Evolutionary conservation across 2,113 vertebrate genomes (phyloP), one percentile per base, ranked within the genome.

Genomic region (Hippocampus mohnikei): DNA sequence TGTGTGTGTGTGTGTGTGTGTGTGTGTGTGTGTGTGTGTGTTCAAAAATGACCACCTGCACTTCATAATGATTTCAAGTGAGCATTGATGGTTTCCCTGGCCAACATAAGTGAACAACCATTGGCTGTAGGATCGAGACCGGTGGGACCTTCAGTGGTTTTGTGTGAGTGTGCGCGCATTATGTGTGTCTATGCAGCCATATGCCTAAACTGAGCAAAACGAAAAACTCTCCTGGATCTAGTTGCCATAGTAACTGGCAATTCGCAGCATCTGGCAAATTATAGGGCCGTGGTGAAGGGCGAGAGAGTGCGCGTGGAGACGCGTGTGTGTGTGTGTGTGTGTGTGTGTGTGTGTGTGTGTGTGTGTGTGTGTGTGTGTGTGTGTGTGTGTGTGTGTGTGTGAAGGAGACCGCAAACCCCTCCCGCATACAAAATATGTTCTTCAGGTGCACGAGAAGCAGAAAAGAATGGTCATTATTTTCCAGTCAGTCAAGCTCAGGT

Each of bases 181-280:
- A 25, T n/a, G 69, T 53, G 61, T 48, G 67, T 59, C 56, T 67
- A 69, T 64, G 66, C 80, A 58, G 74, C 76, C 76, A 69, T 18
- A 87, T 82, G 69, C 84, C 87, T 84, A 89, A 88, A 87, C 76
- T 73, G 81, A 82, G 77, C 70, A 80, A 81, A 76, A 78, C 16
- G 25, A 60, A 83, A 83, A 80, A 75, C 71, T 86, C 81, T 80
- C 67, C 74, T 56, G 40, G 1, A 70, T 84, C 76, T 84, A 76
- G 90, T 91, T 91, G 84, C 88, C 86, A 91, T 90, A 88, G 90
- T 86, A 91, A 91, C 90, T 79, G 78, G 83, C 72, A 44, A 88
- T 90, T 88, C 82, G 56, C 87, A 8, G 84, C 90, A 91, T 89
- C 87, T 90, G 88, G 90, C 87, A 89, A 91, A 91, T 91, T 89